A percentile compares a stretch with the other conserved stretches of the same genome.
Evolutionary conservation across 2,797 vertebrate species (phyloP).

Genomic region (Myotis myotis): DNA sequence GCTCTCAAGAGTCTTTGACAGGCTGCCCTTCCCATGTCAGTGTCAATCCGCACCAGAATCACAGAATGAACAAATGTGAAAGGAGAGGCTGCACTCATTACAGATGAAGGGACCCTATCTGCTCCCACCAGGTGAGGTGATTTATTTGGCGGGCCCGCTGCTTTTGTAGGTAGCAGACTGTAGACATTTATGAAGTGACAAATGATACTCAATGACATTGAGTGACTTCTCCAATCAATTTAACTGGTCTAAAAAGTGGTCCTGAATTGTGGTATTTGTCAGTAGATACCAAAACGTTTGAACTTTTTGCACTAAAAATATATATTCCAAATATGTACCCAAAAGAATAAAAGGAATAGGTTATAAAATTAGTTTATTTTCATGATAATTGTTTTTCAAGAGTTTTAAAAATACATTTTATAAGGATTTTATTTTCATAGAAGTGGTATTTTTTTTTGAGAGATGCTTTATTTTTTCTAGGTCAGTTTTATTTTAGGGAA

Average conservation of each 20-base stretch:
- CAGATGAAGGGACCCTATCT: constrained; percentile 89
- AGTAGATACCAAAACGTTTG: constrained; percentile 78
- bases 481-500: background rate
- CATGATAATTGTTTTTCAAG: background rate
- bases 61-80: constrained; percentile 87
- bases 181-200: constrained; percentile 89
- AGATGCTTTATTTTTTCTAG: background rate
- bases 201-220: constrained; percentile 90
- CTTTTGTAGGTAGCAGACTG: constrained; percentile 87
- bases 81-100: constrained; percentile 92
- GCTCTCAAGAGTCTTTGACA: constrained; percentile 87
- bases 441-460: constrained; percentile 9
- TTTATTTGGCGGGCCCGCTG: constrained; percentile 90
- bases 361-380: background rate
- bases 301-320: constrained; percentile 61
- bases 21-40: constrained; percentile 88
- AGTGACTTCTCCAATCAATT: constrained; percentile 95
- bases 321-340: background rate
- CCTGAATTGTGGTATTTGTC: constrained; percentile 84
- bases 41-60: constrained; percentile 88
- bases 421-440: background rate
- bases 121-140: constrained; percentile 92
- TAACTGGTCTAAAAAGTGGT: constrained; percentile 87
- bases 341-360: constrained; percentile 35
- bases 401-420: background rate